These are phyloP conservation scores for Drepana falcataria DNA, from an alignment of 2,888 invertebrate species.

Conservation along the genomic window DNA sequence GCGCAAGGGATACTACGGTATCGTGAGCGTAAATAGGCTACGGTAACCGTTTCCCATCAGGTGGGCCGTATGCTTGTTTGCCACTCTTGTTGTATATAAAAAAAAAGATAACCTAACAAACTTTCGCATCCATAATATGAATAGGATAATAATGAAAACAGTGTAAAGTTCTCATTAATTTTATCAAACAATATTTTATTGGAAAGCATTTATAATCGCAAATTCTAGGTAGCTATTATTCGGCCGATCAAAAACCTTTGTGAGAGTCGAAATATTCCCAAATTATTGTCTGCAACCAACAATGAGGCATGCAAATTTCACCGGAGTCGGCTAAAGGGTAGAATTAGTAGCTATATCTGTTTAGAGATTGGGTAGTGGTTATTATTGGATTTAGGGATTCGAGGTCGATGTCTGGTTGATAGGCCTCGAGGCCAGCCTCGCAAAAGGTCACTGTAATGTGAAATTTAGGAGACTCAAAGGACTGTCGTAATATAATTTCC, in stretches of 20 bases:
- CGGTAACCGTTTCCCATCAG: too few relatives aligned
- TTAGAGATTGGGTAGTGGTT: conserved; percentile 44
- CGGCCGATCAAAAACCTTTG: conserved; percentile 19
- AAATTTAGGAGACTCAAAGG: neutral
- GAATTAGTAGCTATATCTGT: conserved; percentile 48
- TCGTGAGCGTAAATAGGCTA: too few relatives aligned
- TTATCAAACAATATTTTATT: conserved; percentile 12
- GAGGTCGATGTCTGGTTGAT: conserved; percentile 32
- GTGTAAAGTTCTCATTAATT: too few relatives aligned
- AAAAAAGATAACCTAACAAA: too few relatives aligned
- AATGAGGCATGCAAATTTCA: conserved; percentile 72
- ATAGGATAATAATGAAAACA: too few relatives aligned
- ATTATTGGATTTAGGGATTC: conserved; percentile 50
- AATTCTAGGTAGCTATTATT: conserved; percentile 42
- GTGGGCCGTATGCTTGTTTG: too few relatives aligned
- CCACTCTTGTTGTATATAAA: too few relatives aligned
- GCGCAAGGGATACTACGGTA: too few relatives aligned
- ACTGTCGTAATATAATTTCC: too few relatives aligned
- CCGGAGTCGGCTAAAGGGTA: conserved; percentile 42
- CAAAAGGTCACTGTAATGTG: neutral
- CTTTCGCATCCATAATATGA: too few relatives aligned
- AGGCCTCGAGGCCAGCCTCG: conserved; percentile 17
- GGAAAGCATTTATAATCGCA: conserved; percentile 57
- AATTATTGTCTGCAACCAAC: conserved; percentile 60
- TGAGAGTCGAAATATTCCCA: conserved; percentile 37